Evolutionary conservation across 2,797 vertebrate species (phyloP).

Genomic region (Scomberomorus guttatus): DNA sequence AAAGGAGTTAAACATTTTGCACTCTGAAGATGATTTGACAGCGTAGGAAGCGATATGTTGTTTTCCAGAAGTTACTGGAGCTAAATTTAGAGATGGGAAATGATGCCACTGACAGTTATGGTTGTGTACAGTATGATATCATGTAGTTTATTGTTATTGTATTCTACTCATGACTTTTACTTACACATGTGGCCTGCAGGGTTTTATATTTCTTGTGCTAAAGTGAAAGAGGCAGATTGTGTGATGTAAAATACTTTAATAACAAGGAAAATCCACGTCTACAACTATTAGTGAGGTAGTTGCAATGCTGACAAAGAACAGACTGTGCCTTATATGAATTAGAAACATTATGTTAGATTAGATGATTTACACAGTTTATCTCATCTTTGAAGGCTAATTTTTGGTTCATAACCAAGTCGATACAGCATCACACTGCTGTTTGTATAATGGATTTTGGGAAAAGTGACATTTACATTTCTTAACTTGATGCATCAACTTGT

Average conservation of each 20-base stretch:
- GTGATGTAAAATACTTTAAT: too few species aligned
- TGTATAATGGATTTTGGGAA: neutral
- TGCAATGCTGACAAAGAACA: too few species aligned
- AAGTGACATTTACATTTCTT: neutral
- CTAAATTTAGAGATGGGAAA: constrained; percentile 11
- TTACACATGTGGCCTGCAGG: neutral
- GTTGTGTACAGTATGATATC: neutral
- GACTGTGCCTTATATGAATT: too few species aligned
- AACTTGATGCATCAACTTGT: neutral
- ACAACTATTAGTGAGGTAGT: too few species aligned
- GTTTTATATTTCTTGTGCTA: too few species aligned
- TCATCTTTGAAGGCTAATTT: neutral
- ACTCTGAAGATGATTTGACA: constrained; percentile 9
- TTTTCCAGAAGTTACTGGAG: neutral
- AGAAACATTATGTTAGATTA: neutral
- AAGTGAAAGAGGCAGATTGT: too few species aligned
- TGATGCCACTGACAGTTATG: neutral
- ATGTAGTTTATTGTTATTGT: neutral
- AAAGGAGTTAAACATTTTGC: neutral
- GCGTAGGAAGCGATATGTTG: constrained; percentile 4
- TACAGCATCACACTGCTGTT: too few species aligned
- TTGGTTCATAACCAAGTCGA: too few species aligned
- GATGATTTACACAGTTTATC: neutral
- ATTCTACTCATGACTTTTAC: constrained; percentile 1
- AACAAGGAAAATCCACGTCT: too few species aligned